Evolutionary conservation across 2,888 invertebrate species (phyloP).

Genomic region (Euplagia quadripunctaria): DNA sequence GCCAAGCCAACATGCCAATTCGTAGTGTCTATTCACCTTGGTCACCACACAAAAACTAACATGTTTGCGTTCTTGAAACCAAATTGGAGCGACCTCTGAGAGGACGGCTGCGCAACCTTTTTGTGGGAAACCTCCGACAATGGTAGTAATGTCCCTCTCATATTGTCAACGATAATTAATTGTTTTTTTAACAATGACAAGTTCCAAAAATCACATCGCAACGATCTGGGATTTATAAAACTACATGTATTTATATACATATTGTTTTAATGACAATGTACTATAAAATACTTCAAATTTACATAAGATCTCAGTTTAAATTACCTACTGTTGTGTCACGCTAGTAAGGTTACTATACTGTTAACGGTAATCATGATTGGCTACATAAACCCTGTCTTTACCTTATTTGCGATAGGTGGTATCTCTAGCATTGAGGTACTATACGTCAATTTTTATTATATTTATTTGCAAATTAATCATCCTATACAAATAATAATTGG

Average conservation of each 20-base stretch:
- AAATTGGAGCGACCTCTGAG: slow-evolving; percentile 47
- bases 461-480: too few species aligned
- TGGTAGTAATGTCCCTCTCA: slow-evolving; percentile 25
- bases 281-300: neutral
- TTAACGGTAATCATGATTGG: neutral
- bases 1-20: neutral
- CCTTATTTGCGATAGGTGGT: neutral
- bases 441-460: too few species aligned
- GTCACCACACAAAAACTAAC: slow-evolving; percentile 39
- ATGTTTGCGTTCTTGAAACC: slow-evolving; percentile 38
- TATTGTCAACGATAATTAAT: slow-evolving; percentile 30
- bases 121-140: slow-evolving; percentile 51
- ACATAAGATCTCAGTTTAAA: neutral
- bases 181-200: slow-evolving; percentile 43
- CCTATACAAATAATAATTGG: too few species aligned
- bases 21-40: slow-evolving; percentile 45
- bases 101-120: slow-evolving; percentile 37
- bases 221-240: slow-evolving; percentile 38
- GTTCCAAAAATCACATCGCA: slow-evolving; percentile 34
- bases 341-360: neutral
- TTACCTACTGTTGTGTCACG: neutral
- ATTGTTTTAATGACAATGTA: neutral
- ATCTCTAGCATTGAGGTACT: neutral
- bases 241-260: neutral
- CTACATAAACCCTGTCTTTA: neutral